Base-by-base conservation (phyloP, 1,140 invertebrate species). In the Drusus annulatus region DNA sequence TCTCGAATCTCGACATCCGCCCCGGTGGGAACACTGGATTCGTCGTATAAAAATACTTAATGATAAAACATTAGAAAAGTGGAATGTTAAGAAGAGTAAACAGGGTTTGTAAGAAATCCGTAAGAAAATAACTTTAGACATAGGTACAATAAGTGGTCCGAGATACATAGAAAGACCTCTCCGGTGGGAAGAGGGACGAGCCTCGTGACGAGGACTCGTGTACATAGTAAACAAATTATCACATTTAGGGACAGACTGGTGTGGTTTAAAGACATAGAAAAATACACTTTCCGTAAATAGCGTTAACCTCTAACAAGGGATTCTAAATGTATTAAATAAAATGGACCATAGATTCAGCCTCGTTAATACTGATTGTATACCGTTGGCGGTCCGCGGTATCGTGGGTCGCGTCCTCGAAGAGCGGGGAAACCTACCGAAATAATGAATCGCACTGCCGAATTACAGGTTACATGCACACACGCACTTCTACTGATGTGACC, bases 321-420 rank as follows among this genome's bases (percentile, higher is more conserved):
- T 80, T 63, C 65, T 75, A 76, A 83, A 80, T 77, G 62, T 58
- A 80, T 60, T 73, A 82, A 82, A 83, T 80, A 74, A 83, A 80
- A 83, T 83, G 81, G 81, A 83, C 81, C 81, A 68, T 79, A 63
- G 19, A 52, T 78, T 83, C 81, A 83, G 81, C 79, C 81, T 83
- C 81, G 62, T 83, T 83, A 80, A 83, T 78, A 83, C 78, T 80
- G 81, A 82, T 80, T 82, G 81, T 81, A 79, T 75, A 79, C 77
- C 51, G 60, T 79, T 71, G 73, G 73, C 77, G 50, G 28, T 78
- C 76, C 75, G 17, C 51, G 56, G 62, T 76, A 76, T 60, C 17
- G 28, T 54, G 17, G 69, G 51, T 78, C 76, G 63, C 62, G 52
- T 62, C 54, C 76, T 36, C 51, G 51, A 25, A 54, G 56, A n/a